Base-by-base conservation (phyloP, 2,113 vertebrate species). In the Hirundichthys speculiger region DNA sequence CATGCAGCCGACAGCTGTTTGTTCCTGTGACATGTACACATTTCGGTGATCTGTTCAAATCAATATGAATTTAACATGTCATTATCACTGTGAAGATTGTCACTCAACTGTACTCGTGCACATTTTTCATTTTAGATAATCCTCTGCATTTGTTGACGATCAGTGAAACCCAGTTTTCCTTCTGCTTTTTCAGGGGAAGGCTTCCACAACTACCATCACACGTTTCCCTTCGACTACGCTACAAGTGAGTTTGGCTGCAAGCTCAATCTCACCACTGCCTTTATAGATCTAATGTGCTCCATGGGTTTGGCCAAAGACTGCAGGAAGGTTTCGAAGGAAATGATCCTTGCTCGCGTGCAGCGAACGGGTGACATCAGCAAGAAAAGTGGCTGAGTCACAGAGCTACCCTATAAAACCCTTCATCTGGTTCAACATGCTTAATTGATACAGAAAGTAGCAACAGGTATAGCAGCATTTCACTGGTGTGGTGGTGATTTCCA, bases 121-220 rank as follows among this genome's bases (percentile, higher is more conserved):
- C 11, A 4, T 40, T n/a, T 1, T 62, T 3, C 8, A 45, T 27
- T 43, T 65, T 5, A n/a, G n/a, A 45, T n/a, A 41, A 56, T 12
- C 3, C 5, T 47, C 21, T 38, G 48, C 22, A 40, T 7, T 34
- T 34, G 30, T 14, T 52, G 40, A 19, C 21, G 10, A 13, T 13
- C 14, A 52, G 41, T 7, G 9, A 43, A 8, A 43, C 15, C 34
- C 14, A 20, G 16, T 12, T 41, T 18, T 47, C 1, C 6, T 18
- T 62, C 55, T 49, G 53, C 1, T 15, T 41, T 92, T 71, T n/a
- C 91, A 98, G 96, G 96, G 5, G 97, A 98, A 93, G 97, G 96
- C 61, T 98, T 96, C 87, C 96, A 97, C 89, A 99, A 98, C 91
- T 98, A 98, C 88, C 96, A 98, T 58, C 96, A 98, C 89, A 91